phyloP scores from a whole-genome alignment of 1,140 invertebrate species.

The Zaprionus gabonicus region DNA sequence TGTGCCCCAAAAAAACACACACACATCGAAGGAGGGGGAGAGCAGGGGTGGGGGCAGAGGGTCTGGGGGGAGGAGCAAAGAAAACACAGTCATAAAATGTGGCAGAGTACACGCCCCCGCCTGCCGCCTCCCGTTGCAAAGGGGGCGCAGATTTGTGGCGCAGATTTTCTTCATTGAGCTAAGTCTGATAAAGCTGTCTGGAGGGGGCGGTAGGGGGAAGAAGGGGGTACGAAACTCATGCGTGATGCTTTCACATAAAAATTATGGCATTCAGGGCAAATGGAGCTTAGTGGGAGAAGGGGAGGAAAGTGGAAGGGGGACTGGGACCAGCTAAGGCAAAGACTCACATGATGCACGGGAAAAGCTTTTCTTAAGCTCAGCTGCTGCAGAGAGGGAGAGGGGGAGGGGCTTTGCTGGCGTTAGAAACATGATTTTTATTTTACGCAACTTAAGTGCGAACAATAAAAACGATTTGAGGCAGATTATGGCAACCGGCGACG shows the following conservation, averaged over 20 bases:
- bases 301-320: neutral
- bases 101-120: conserved; percentile 1
- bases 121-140: conserved; percentile 2
- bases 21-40: conserved; percentile 15
- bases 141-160: conserved; percentile 45
- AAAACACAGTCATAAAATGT: conserved; percentile 73
- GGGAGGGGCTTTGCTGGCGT: conserved; percentile 44
- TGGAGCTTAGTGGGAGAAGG: conserved; percentile 64
- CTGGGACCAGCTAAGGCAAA: conserved; percentile 27
- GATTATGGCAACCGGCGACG: conserved; percentile 72
- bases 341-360: conserved; percentile 51
- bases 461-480: conserved; percentile 83
- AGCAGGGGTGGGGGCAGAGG: neutral
- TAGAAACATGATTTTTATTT: conserved; percentile 84
- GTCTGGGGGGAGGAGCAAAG: conserved; percentile 7
- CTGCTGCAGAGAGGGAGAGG: no score
- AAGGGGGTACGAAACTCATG: conserved; percentile 39
- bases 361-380: conserved; percentile 37
- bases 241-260: conserved; percentile 83
- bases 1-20: conserved; percentile 54
- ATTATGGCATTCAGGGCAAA: conserved; percentile 80
- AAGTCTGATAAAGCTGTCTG: conserved; percentile 69
- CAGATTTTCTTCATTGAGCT: conserved; percentile 64
- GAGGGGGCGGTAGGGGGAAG: neutral
- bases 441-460: conserved; percentile 84